Base-by-base conservation (phyloP, 2,888 invertebrate species). In the Phyto melanocephala region DNA sequence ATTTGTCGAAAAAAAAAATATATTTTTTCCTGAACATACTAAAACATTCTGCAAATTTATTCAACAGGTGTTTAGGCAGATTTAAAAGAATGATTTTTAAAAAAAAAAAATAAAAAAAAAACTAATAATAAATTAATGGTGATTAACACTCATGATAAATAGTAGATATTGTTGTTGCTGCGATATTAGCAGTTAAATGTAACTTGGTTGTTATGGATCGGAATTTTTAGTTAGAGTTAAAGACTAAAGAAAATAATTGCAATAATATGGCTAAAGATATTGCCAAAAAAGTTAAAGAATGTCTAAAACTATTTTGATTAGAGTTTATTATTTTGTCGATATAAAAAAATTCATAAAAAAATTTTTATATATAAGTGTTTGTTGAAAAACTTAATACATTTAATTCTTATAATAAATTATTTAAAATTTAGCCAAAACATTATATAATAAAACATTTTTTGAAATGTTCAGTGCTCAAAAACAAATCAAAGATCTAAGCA, bases 71-170 rank as follows among this genome's bases (percentile, higher is more conserved):
- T 76, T 79, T 79, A 72, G 71, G 65, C 67, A 75, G 79, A 62
- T 72, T 56, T 79, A 47, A 76, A 42, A 71, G 70, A 56, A 56
- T 56, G 79, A 82, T 82, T 79, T 82, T 75, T 79, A 35, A 72
- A 79, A 71, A 47, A 47, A 47, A 10, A 2, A 7, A 17, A 45
- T 10, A 67, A 11, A 40, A 40, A 17, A 58, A 35, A 52, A 54
- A 50, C 17, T 45, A 15, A 33, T 54, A 74, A 56, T 54, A 56
- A 67, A 56, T 79, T 79, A 67, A 71, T 62, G 67, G 75, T 56
- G 82, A 82, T 82, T 82, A 82, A 76, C 82, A 82, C 79, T 79
- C 70, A 40, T 60, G 82, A 82, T 82, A 82, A 82, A 79, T 79
- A 42, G 11, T 47, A n/a, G n/a, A n/a, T 5, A 42, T 17, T 40